Percentiles rank a stretch among this genome's conserved stretches.
These are phyloP conservation scores for Corythoichthys haematopterus DNA, from an alignment of 2,113 vertebrate species.

Conservation along the genomic window DNA sequence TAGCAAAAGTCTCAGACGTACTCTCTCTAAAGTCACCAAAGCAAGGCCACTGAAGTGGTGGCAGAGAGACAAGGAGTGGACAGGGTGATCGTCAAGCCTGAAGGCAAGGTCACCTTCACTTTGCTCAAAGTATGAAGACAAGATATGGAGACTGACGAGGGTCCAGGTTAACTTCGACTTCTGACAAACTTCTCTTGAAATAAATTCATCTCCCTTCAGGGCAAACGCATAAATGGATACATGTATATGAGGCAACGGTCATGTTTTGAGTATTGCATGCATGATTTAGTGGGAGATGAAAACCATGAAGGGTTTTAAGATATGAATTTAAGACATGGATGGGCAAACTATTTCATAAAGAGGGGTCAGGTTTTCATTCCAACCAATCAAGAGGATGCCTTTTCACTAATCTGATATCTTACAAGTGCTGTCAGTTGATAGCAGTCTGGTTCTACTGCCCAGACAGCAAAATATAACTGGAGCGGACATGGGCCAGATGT, in stretches of 20 bases:
- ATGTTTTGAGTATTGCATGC: constrained; percentile 55
- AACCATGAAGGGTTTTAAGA: constrained; percentile 55
- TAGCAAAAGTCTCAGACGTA: constrained; percentile 51
- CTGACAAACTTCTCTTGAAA: constrained; percentile 54
- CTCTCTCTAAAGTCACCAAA: constrained; percentile 45
- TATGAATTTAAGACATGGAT: constrained; percentile 29
- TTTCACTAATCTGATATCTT: too few species aligned
- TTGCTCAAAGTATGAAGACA: constrained; percentile 21
- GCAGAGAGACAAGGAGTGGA: constrained; percentile 23
- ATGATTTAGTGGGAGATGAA: constrained; percentile 54
- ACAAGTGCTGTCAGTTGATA: too few species aligned
- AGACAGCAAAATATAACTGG: too few species aligned
- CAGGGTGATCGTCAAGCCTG: constrained; percentile 45
- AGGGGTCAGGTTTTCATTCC: too few species aligned
- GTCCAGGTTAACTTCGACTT: constrained; percentile 44
- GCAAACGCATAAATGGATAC: constrained; percentile 61
- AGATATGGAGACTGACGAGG: constrained; percentile 22
- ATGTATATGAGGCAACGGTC: constrained; percentile 39
- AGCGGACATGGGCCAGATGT: too few species aligned
- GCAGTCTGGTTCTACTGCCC: too few species aligned
- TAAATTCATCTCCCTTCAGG: constrained; percentile 50
- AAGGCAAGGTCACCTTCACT: constrained; percentile 61
- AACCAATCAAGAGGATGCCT: too few species aligned
- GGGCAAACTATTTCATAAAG: too few species aligned
- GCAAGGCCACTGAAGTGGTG: constrained; percentile 19